Percentiles rank a stretch among this genome's conserved stretches.
phyloP scores from a whole-genome alignment of 92 coral and sea anemone genomes.

The Parazoanthus swiftii region DNA sequence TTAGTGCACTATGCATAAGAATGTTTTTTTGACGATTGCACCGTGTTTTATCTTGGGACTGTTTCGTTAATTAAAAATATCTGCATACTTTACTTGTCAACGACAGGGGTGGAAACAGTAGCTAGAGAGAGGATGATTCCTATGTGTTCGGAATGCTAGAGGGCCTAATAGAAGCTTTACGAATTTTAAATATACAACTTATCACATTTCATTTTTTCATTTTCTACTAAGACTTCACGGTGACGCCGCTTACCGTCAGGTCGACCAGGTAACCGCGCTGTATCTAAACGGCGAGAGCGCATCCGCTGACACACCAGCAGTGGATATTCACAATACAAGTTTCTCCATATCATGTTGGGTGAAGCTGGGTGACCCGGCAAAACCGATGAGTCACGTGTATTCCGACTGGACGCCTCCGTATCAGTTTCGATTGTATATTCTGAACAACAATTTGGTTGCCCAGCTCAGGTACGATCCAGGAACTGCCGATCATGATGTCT shows the following conservation, averaged over 20 bases:
- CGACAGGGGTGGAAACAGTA: too few species aligned
- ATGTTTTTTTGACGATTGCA: too few species aligned
- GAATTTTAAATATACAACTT: too few species aligned
- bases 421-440: slow-evolving; percentile 45
- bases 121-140: too few species aligned
- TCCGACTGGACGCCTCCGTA: slow-evolving; percentile 52
- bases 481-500: neutral
- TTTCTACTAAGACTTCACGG: slow-evolving; percentile 6
- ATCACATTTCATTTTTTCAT: too few species aligned
- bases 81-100: too few species aligned
- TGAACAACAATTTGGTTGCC: neutral
- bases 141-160: too few species aligned
- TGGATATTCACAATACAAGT: slow-evolving; percentile 49
- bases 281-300: slow-evolving; percentile 45
- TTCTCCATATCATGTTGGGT: slow-evolving; percentile 48
- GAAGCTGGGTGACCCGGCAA: slow-evolving; percentile 46
- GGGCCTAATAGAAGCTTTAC: too few species aligned
- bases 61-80: too few species aligned
- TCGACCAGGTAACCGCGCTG: slow-evolving; percentile 26
- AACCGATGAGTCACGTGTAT: slow-evolving; percentile 44
- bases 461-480: slow-evolving; percentile 10
- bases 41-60: too few species aligned
- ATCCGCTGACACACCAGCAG: slow-evolving; percentile 56
- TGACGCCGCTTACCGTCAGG: slow-evolving; percentile 13
- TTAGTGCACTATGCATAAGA: too few species aligned